Evolutionary conservation across 2,888 invertebrate genomes (phyloP), one percentile per base, ranked within the genome.

Genomic region (Ophion ventricosus): DNA sequence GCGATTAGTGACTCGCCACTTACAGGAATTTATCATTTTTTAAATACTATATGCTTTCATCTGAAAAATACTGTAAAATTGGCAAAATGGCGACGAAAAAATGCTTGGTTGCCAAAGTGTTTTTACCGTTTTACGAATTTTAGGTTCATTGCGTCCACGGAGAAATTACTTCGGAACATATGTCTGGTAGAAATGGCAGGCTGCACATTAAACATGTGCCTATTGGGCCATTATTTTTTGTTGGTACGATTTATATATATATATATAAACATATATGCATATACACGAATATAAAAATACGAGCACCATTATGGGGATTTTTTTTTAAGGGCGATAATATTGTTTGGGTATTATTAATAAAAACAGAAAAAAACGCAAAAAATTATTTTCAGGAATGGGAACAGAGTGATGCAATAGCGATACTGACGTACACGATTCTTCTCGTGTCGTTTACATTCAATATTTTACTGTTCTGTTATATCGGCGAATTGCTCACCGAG

Each of bases 391-490:
- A 86, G 85, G 85, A 86, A 80, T 86, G 86, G 87, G 83, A 81
- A 29, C 79, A 85, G 43, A 84, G 81, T 23, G 86, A 87, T 70
- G 82, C 84, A 2, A 64, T 86, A 5, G 83, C 83, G 8, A 81
- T 85, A 69, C 77, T 85, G 29, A 85, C 88, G 1, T 87, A 85
- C 64, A 82, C 77, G 63, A 85, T 86, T 59, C 77, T 87, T 20
- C 63, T 87, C 43, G 54, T 83, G 10, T 87, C 88, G 5, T 87
- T 87, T 3, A 80, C 80, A 8, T 87, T 86, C 26, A 86, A 88
- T 76, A 91, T 92, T 59, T 92, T 91, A 56, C 87, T 91, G 59
- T 86, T 91, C 29, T 92, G 92, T 69, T 91, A 90, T 61, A 90
- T 91, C 56, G 92, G 92, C 0, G 91, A 92, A 84, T 82, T 91